These are phyloP conservation scores for Salvator merianae DNA, from an alignment of 2,113 vertebrate species.

Conservation along the genomic window DNA sequence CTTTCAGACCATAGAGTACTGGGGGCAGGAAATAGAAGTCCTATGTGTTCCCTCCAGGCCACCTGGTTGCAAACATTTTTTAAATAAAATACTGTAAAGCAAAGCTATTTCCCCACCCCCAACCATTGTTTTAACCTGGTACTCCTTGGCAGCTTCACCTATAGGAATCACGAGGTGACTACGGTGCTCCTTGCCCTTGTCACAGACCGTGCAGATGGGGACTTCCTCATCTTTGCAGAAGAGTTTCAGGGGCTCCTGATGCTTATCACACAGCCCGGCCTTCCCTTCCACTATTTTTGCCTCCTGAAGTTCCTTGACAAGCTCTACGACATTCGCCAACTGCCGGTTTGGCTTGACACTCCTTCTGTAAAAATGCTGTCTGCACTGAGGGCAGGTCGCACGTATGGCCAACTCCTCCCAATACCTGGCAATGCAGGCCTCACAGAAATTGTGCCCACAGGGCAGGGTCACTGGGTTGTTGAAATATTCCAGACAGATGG, in stretches of 20 bases:
- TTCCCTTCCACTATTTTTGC: no score
- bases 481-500: slow-evolving; percentile 69
- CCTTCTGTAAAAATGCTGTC: slow-evolving; percentile 56
- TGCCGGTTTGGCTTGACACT: slow-evolving; percentile 65
- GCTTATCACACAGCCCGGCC: slow-evolving; percentile 27
- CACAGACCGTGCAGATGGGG: slow-evolving; percentile 64
- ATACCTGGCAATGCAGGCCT: slow-evolving; percentile 63
- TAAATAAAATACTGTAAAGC: no score
- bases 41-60: no score
- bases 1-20: no score
- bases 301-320: no score
- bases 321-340: slow-evolving; percentile 35
- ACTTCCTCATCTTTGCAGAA: slow-evolving; percentile 63
- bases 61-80: no score
- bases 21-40: no score
- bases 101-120: no score
- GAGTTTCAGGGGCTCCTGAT: slow-evolving; percentile 66
- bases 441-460: slow-evolving; percentile 72
- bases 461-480: slow-evolving; percentile 62
- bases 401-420: slow-evolving; percentile 27
- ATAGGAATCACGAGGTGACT: slow-evolving; percentile 55
- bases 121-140: slow-evolving; percentile 44
- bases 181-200: slow-evolving; percentile 62
- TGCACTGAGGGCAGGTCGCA: slow-evolving; percentile 66
- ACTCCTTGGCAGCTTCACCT: slow-evolving; percentile 61